These are phyloP conservation scores for Sebastes oblongus DNA, from an alignment of 2,797 vertebrate genomes.

Conservation along the genomic window DNA sequence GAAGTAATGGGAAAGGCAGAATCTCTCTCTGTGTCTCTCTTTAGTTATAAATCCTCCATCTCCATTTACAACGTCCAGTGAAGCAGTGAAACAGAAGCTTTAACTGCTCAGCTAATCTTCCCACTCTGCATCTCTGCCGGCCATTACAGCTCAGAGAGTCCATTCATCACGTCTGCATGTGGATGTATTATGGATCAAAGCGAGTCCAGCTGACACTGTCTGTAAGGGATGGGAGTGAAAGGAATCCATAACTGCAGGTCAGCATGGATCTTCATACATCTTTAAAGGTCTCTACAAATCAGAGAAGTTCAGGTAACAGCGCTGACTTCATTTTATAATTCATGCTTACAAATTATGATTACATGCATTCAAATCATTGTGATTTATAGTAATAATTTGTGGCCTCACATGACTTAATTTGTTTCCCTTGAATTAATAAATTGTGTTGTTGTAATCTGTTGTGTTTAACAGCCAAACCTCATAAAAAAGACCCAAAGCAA, in stretches of 20 bases:
- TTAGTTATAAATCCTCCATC: slow-evolving; percentile 39
- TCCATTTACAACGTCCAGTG: slow-evolving; percentile 34
- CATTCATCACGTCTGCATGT: slow-evolving; percentile 37
- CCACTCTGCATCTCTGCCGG: slow-evolving; percentile 34
- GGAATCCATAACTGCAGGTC: slow-evolving; percentile 42
- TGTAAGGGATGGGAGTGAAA: background rate
- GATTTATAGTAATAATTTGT: background rate
- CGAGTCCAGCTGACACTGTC: slow-evolving; percentile 9
- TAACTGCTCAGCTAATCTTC: slow-evolving; percentile 40
- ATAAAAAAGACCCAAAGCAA: background rate
- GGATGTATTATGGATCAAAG: slow-evolving; percentile 27
- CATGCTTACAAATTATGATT: background rate
- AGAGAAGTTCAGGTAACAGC: background rate
- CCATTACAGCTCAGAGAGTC: slow-evolving; percentile 23
- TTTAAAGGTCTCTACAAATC: background rate
- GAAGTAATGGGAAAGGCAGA: background rate
- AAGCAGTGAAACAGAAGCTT: slow-evolving; percentile 42
- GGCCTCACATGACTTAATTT: background rate
- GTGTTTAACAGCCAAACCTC: background rate
- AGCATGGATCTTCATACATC: background rate
- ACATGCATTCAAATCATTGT: background rate
- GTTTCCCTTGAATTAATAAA: background rate
- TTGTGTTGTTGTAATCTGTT: background rate
- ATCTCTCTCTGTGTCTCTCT: background rate
- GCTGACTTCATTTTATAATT: background rate